Conservation (phyloP, 2,113 vertebrate species). For the Pachyramphus minor region DNA sequence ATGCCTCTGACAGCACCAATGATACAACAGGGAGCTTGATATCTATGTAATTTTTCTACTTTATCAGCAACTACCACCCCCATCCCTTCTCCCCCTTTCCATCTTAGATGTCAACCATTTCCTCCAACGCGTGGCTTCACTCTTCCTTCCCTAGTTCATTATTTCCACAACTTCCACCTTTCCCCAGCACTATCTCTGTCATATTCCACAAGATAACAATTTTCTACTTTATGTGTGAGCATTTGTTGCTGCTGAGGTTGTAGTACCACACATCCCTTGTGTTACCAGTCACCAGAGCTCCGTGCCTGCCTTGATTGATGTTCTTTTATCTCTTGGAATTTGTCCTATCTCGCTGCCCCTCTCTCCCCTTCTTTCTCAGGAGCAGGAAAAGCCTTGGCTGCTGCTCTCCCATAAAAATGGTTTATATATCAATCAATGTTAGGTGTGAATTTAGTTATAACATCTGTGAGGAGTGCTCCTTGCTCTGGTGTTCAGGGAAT, state of each 20-base stretch:
- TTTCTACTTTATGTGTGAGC: background rate
- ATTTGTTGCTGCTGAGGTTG: background rate
- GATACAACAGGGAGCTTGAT: background rate
- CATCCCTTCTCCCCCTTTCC: background rate
- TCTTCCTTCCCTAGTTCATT: background rate
- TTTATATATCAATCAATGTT: background rate
- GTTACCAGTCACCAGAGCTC: background rate
- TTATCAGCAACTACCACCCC: background rate
- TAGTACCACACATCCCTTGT: no score
- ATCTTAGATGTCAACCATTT: background rate
- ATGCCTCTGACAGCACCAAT: background rate
- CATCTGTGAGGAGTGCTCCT: background rate
- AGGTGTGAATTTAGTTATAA: background rate
- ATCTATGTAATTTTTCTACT: background rate
- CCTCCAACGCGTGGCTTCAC: accelerated
- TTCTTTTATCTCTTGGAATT: background rate
- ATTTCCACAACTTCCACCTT: background rate
- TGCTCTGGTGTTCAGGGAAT: background rate
- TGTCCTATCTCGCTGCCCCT: background rate
- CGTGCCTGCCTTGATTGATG: background rate
- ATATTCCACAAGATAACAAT: background rate
- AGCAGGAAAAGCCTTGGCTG: background rate
- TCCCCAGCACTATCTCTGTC: background rate
- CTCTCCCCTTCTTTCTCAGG: background rate
- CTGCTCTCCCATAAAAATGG: background rate